Percentiles rank a stretch among this genome's conserved stretches.
Evolutionary conservation across 2,797 vertebrate species (phyloP).

Genomic region (Gambusia yucatana): DNA sequence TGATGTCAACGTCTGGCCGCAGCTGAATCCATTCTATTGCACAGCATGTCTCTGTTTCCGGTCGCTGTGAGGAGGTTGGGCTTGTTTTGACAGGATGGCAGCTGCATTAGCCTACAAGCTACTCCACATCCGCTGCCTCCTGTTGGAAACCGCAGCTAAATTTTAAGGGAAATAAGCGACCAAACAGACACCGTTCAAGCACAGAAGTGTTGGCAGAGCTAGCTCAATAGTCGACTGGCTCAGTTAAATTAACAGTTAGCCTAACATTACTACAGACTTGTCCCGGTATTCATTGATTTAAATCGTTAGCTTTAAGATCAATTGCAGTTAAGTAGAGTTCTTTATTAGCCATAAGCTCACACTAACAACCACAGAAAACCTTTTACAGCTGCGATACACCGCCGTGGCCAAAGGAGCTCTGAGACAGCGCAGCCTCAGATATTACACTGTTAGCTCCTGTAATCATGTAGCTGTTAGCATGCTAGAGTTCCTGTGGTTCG

Average conservation of each 20-base stretch:
- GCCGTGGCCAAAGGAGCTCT: neutral
- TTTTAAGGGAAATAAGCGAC: neutral
- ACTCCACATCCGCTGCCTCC: neutral
- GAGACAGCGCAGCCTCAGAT: conserved; percentile 26
- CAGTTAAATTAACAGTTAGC: conserved; percentile 46
- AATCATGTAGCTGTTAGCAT: conserved; percentile 62
- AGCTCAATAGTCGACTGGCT: conserved; percentile 39
- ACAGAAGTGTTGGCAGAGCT: conserved; percentile 9
- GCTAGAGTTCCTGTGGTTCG: conserved; percentile 67
- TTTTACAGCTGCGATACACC: neutral
- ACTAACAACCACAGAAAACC: neutral
- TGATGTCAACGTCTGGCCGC: neutral
- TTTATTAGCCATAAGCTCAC: neutral
- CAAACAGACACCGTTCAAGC: neutral
- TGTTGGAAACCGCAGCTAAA: neutral
- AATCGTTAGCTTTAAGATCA: conserved; percentile 35
- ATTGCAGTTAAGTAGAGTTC: neutral
- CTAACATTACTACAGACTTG: conserved; percentile 43
- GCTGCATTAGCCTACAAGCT: conserved; percentile 24
- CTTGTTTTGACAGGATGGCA: conserved; percentile 63
- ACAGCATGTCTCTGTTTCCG: neutral
- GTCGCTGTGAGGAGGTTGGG: conserved; percentile 11
- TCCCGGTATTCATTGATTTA: conserved; percentile 67
- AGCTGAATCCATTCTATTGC: neutral
- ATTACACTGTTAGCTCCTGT: conserved; percentile 36